These are phyloP conservation scores for Druon quercuslanigerum DNA, from an alignment of 1,140 invertebrate genomes.

Conservation along the genomic window DNA sequence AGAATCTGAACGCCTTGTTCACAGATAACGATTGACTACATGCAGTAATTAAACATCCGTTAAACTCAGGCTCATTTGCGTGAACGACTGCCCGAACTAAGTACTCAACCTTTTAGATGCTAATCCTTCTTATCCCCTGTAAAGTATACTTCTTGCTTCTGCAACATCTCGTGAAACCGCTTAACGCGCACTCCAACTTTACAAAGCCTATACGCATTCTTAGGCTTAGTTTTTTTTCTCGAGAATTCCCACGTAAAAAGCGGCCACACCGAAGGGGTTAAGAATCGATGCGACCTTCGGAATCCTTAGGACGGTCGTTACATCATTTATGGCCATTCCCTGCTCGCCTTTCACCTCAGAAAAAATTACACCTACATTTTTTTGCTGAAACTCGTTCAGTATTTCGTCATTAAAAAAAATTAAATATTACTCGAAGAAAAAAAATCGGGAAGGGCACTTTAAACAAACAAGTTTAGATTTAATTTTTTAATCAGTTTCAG, in stretches of 20 bases:
- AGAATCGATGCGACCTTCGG: constrained; percentile 11
- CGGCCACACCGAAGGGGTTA: constrained; percentile 8
- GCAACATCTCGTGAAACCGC: background rate
- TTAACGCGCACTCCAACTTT: background rate
- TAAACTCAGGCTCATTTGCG: too few relatives aligned
- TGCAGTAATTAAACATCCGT: too few relatives aligned
- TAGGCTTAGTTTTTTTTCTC: constrained; percentile 1
- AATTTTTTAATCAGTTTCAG: too few relatives aligned
- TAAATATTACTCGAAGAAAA: too few relatives aligned
- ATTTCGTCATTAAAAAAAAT: too few relatives aligned
- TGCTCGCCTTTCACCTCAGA: background rate
- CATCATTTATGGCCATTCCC: background rate
- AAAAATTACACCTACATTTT: background rate
- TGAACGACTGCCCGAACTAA: background rate
- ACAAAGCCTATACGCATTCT: background rate
- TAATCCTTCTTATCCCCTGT: background rate
- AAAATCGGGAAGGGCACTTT: too few relatives aligned
- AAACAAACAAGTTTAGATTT: too few relatives aligned
- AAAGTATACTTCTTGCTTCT: background rate
- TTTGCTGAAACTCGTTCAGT: too few relatives aligned
- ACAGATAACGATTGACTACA: too few relatives aligned
- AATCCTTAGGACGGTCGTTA: constrained; percentile 7
- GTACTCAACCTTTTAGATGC: background rate
- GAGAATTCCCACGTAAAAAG: background rate
- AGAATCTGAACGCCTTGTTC: too few relatives aligned